Evolutionary conservation across 2,888 invertebrate species (phyloP), one percentile per base, ranked within the genome.

Genomic region (Cryptus armator): DNA sequence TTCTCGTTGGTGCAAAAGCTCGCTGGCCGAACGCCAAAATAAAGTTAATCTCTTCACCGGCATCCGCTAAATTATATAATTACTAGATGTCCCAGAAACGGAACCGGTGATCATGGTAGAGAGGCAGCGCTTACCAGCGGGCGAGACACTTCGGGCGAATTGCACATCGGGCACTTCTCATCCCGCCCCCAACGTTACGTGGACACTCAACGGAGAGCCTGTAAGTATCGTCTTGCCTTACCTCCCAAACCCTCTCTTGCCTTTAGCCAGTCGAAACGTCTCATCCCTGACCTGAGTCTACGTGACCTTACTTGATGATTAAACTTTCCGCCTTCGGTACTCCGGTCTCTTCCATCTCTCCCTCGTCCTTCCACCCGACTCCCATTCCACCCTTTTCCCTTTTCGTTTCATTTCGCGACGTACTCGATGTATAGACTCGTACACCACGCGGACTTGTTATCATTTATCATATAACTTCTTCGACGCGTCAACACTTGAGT

Each of bases 1-100:
- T 32, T 59, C 51, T 75, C 46, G 67, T 46, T 66, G 29, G 67
- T 16, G 19, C 56, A 10, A 75, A 75, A 64, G 62, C 53, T 46
- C 71, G 37, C 78, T 91, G 92, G 91, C 90, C 32, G 16, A 6
- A 6, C 12, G 90, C 90, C 90, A 91, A 66, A 86, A 87, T 88
- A 87, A 89, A 90, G 84, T 88, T 89, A 90, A 89, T 88, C 87
- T 87, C 88, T 87, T 85, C 80, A 84, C 76, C 85, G 77, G 87
- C 87, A 86, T 87, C 85, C 84, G 86, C 87, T 90, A 89, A 90
- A 90, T 88, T 89, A 87, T 84, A 86, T 90, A 89, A 91, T 89
- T 89, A 89, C 76, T 76, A 93, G 93, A 93, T 90, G 92, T 93
- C 86, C 93, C 93, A 88, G 92, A 92, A 90, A 92, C 90, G 85